Percentiles rank a stretch among this genome's conserved stretches.
Evolutionary conservation across 2,888 invertebrate species (phyloP).

Genomic region (Meliscaeva auricollis): DNA sequence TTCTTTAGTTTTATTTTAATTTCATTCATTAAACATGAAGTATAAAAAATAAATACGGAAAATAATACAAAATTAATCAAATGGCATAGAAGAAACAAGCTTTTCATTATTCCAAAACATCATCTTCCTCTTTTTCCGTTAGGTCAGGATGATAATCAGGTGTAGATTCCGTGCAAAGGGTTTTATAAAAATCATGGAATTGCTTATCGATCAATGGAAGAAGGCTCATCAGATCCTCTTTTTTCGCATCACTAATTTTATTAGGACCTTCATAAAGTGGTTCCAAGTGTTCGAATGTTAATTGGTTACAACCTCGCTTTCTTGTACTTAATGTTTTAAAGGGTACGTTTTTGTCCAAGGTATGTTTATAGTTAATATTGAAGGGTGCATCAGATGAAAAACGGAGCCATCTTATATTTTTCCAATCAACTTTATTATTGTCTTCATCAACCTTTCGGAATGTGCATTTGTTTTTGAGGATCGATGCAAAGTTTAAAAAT

Average conservation of each 20-base stretch:
- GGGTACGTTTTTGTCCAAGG: neutral
- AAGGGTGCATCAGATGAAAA: constrained; percentile 1
- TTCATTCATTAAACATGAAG: no score
- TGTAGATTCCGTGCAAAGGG: no score
- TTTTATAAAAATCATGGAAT: constrained; percentile 4
- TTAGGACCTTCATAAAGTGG: neutral
- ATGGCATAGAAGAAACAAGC: no score
- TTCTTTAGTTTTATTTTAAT: no score
- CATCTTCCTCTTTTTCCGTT: no score
- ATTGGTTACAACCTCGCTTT: neutral
- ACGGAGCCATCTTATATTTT: constrained; percentile 28
- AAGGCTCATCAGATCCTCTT: neutral
- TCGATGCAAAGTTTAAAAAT: constrained; percentile 6
- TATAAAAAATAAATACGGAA: no score
- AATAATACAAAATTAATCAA: no score
- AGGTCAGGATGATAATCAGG: no score
- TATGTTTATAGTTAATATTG: neutral
- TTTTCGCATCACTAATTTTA: neutral
- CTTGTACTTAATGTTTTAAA: neutral
- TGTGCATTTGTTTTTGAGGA: constrained; percentile 3
- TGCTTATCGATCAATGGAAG: neutral
- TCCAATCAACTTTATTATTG: constrained; percentile 16
- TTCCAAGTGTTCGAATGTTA: neutral
- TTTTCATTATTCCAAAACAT: no score
- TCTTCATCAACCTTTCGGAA: constrained; percentile 23